Base-by-base conservation (phyloP, 1,140 invertebrate genomes). In the Drosophila triauraria region DNA sequence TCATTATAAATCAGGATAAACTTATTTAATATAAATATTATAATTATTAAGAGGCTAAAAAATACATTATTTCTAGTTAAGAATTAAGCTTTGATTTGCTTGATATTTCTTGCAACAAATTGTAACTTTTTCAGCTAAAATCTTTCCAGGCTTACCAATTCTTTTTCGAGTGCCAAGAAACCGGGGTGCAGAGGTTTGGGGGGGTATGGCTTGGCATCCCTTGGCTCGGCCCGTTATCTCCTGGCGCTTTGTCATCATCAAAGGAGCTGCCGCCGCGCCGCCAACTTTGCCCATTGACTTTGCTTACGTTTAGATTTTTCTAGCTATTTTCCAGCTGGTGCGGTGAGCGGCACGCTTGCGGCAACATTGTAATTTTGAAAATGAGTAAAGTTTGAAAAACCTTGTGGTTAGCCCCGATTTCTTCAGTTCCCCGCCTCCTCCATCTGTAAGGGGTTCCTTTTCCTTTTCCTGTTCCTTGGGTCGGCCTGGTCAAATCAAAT, bases 291-390 rank as follows among this genome's bases (percentile, higher is more conserved):
- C 84, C 82, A 91, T 91, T 90, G 84, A 90, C 88, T 91, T 91
- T 86, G 84, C 90, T 91, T 91, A 90, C 90, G 88, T 86, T 91
- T 85, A 90, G 84, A 88, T 88, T 88, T 88, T 88, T 88, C 85
- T 74, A 90, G 85, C 60, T 80, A 51, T 56, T 44, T 32, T 67
- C 58, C 59, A 71, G 64, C 43, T 82, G 74, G 53, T 90, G 86
- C 60, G 84, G 84, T 88, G 67, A 81, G 62, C 69, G 82, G 69
- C 83, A 74, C 80, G 87, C 87, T 87, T 83, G 81, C 79, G 88
- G 88, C 76, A 86, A 91, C 88, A 91, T 91, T 91, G 88, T 91
- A 91, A 91, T 92, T 92, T 92, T 91, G 86, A 92, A 92, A 92
- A 92, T 92, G 86, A 92, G 91, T 91, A 92, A 92, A 92, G 91